A percentile compares a stretch with the other conserved stretches of the same genome.
These are phyloP conservation scores for Lordiphosa stackelbergi DNA, from an alignment of 1,140 invertebrate genomes.

Conservation along the genomic window DNA sequence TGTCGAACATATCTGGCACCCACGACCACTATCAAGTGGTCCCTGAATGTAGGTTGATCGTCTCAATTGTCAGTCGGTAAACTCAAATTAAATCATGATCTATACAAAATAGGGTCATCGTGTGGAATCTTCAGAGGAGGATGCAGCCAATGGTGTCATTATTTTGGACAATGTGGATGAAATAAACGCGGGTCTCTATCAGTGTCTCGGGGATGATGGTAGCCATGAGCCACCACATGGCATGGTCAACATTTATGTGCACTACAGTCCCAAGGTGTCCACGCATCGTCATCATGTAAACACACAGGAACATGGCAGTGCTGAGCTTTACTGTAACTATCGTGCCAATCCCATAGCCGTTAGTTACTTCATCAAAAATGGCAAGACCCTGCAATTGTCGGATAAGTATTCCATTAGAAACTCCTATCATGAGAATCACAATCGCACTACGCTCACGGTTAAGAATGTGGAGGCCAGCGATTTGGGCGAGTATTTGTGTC, in stretches of 20 bases:
- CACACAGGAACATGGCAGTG: conserved; percentile 38
- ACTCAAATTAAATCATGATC: neutral
- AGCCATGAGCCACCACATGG: conserved; percentile 54
- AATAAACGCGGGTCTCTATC: conserved; percentile 56
- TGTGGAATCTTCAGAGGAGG: conserved; percentile 27
- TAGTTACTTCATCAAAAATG: conserved; percentile 59
- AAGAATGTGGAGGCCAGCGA: conserved; percentile 49
- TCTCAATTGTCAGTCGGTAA: neutral
- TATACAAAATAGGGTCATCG: conserved; percentile 43
- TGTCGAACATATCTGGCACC: conserved; percentile 50
- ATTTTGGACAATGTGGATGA: conserved; percentile 58
- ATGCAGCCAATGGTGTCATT: conserved; percentile 45
- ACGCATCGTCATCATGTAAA: conserved; percentile 72
- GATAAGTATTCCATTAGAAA: conserved; percentile 58
- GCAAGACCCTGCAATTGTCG: conserved; percentile 38
- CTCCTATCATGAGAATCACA: conserved; percentile 52
- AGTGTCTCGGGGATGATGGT: conserved; percentile 69
- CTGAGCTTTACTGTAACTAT: conserved; percentile 71
- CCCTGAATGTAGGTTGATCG: conserved; percentile 61
- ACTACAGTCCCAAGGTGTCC: conserved; percentile 64
- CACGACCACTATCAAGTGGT: conserved; percentile 62
- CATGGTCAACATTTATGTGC: conserved; percentile 59
- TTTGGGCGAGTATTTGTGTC: conserved; percentile 66
- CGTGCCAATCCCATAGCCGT: conserved; percentile 60
- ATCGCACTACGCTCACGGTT: conserved; percentile 59